These are phyloP conservation scores for Silurus meridionalis DNA, from an alignment of 2,113 vertebrate genomes.

Conservation along the genomic window DNA sequence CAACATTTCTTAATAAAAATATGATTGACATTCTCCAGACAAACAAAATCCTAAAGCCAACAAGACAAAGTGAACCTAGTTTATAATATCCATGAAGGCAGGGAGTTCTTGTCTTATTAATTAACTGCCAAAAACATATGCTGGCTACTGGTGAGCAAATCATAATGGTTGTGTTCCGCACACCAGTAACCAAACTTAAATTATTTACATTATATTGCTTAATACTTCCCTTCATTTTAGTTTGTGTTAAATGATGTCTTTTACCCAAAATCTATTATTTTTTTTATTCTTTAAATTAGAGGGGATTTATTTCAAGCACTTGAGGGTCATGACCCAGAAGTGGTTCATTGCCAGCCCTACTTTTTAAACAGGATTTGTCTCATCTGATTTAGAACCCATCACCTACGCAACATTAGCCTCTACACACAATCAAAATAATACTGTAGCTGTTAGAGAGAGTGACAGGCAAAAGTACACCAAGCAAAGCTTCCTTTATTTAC, in stretches of 20 bases:
- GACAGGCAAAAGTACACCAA: too few species aligned
- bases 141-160: neutral
- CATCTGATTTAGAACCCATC: neutral
- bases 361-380: neutral
- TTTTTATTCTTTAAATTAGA: neutral
- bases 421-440: neutral
- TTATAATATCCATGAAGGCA: neutral
- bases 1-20: neutral
- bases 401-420: neutral
- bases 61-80: constrained; percentile 9
- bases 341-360: neutral
- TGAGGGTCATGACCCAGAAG: neutral
- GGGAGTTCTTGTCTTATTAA: neutral
- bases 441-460: too few species aligned
- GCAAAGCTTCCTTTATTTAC: too few species aligned
- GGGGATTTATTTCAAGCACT: neutral
- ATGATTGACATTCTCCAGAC: neutral
- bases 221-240: neutral
- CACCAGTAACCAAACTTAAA: neutral
- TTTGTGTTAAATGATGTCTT: neutral
- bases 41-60: constrained; percentile 13
- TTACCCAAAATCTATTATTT: neutral
- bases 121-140: neutral
- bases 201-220: neutral
- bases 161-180: neutral